Conservation (phyloP, 2,113 vertebrate species). For the Coregonus clupeaformis region DNA sequence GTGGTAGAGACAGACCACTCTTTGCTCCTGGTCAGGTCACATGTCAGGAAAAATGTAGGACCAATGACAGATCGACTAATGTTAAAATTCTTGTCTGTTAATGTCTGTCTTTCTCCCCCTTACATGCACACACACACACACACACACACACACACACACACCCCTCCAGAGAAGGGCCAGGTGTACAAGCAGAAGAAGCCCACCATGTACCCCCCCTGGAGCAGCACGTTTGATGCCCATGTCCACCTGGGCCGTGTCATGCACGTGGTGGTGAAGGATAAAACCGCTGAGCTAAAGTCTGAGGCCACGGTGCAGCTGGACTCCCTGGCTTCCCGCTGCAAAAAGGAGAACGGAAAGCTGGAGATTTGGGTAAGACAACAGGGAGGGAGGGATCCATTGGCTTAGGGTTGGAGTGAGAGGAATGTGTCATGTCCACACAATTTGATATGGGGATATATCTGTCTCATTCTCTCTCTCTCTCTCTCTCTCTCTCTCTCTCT, state of each 20-base stretch:
- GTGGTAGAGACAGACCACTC: too few species aligned
- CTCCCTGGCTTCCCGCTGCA: conserved; percentile 86
- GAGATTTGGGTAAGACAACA: conserved; percentile 88
- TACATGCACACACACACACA: background rate
- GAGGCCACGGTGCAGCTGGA: conserved; percentile 90
- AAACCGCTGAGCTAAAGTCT: conserved; percentile 84
- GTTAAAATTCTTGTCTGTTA: background rate
- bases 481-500: background rate
- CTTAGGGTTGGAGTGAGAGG: background rate
- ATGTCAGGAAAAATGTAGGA: background rate
- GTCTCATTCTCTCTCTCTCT: background rate
- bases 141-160: background rate
- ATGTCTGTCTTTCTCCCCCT: background rate
- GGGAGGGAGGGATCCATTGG: background rate
- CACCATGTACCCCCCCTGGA: conserved; percentile 98
- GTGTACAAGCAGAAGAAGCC: conserved; percentile 94
- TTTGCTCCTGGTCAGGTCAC: too few species aligned
- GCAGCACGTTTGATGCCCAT: conserved; percentile 93
- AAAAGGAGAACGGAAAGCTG: conserved; percentile 91
- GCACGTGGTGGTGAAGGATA: conserved; percentile 94
- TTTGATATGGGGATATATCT: background rate
- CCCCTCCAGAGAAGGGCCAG: conserved; percentile 84
- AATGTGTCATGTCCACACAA: background rate
- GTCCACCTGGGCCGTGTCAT: conserved; percentile 91
- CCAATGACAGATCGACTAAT: conserved; percentile 12